Evolutionary conservation across 2,113 vertebrate genomes (phyloP), one percentile per base, ranked within the genome.

Genomic region (Eonycteris spelaea): DNA sequence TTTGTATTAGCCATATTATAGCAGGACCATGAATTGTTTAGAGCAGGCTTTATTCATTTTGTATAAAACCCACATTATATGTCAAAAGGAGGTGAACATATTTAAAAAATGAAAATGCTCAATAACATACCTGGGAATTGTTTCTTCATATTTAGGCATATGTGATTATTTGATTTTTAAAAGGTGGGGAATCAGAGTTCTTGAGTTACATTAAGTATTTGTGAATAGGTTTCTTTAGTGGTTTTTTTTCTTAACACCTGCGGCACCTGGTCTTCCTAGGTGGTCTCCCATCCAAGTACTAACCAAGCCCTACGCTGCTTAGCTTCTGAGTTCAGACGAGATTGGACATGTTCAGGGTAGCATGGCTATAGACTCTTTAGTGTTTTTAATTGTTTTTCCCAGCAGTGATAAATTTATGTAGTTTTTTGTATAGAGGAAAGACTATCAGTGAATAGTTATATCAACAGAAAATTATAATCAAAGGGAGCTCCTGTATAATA

Each of bases 141-240:
- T 96, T 73, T 93, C 83, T 80, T 90, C 24, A 63, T 86, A 67
- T 73, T 86, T 92, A 82, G 3, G 75, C 77, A 22, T 86, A 73
- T 77, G 18, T 86, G 43, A 85, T 67, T 40, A 89, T 95, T 93
- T 85, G 33, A 24, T 94, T 91, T 68, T 63, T 78, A 71, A 97
- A 91, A 91, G 61, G 13, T 90, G 10, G 6, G 59, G 21, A 40
- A 5, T 14, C 70, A 19, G 16, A 11, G 45, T 92, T 88, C 67
- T 86, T 95, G 86, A 71, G 30, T 83, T 40, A 86, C 35, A 78
- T 90, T 93, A 88, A 94, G 75, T 93, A 94, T 75, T 95, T 93
- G n/a, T 92, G 33, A 84, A 43, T 90, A 95, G 30, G 0, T 33
- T 61, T 88, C 38, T 86, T 82, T 38, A 57, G 1, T 91, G 18